These are phyloP conservation scores for Rhagophthalmus giganteus DNA, from an alignment of 2,888 invertebrate species.

Conservation along the genomic window DNA sequence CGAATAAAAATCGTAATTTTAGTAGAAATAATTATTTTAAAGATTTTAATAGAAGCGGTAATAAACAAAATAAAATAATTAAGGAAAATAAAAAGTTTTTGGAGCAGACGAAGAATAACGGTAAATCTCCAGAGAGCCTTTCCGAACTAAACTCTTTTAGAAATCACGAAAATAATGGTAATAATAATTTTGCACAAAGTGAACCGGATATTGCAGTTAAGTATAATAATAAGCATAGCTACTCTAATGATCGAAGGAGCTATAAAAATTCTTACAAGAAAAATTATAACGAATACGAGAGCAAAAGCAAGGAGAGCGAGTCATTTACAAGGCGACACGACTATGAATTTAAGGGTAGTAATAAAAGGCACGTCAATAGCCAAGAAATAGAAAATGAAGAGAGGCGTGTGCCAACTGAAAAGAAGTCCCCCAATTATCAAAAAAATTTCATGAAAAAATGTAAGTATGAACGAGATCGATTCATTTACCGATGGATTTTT, in stretches of 20 bases:
- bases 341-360: slow-evolving; percentile 12
- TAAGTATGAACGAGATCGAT: too few relatives aligned
- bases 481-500: too few relatives aligned
- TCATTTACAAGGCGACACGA: not conserved
- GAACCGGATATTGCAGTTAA: not conserved
- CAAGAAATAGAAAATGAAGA: too few relatives aligned
- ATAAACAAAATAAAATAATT: slow-evolving; percentile 24
- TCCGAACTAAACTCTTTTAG: not conserved
- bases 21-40: too few relatives aligned
- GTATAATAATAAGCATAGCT: too few relatives aligned
- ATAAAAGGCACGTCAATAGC: too few relatives aligned
- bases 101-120: slow-evolving; percentile 13
- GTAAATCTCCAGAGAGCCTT: not conserved
- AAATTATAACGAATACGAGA: slow-evolving; percentile 38
- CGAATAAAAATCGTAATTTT: slow-evolving; percentile 1
- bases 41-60: slow-evolving; percentile 19
- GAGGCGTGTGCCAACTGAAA: too few relatives aligned
- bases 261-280: slow-evolving; percentile 38
- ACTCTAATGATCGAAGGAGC: slow-evolving; percentile 16
- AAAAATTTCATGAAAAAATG: too few relatives aligned
- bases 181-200: not conserved
- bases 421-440: too few relatives aligned
- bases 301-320: slow-evolving; percentile 24
- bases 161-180: slow-evolving; percentile 2
- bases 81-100: slow-evolving; percentile 21